Percentiles rank a stretch among this genome's conserved stretches.
phyloP scores from a whole-genome alignment of 2,797 vertebrate species.

The Syncerus caffer region DNA sequence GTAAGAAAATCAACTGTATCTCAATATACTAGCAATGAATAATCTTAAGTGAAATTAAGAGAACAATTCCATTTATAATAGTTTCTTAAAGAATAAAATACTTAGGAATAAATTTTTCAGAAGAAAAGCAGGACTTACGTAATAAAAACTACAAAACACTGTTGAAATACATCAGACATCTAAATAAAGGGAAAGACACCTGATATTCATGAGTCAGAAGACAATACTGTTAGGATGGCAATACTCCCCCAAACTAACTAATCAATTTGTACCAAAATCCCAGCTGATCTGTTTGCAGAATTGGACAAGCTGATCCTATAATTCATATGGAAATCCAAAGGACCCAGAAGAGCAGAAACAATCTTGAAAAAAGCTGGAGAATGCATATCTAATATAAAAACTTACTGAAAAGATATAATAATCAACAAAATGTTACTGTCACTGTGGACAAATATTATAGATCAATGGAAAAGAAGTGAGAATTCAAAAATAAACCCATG shows the following conservation, averaged over 20 bases:
- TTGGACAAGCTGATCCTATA: neutral
- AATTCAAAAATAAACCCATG: neutral
- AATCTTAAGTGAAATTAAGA: neutral
- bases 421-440: neutral
- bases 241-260: neutral
- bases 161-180: neutral
- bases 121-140: neutral
- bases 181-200: neutral
- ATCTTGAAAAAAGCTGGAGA: neutral
- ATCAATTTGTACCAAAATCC: neutral
- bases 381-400: neutral
- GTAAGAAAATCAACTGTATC: neutral
- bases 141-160: neutral
- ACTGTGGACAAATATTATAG: neutral
- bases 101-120: neutral
- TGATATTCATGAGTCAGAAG: neutral
- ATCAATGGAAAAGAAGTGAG: neutral
- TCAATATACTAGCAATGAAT: neutral
- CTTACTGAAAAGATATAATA: neutral
- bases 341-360: neutral
- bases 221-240: neutral
- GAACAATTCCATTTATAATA: neutral
- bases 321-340: constrained; percentile 1
- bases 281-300: neutral
- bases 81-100: neutral